phyloP scores from a whole-genome alignment of 2,113 vertebrate genomes.

The Castor canadensis region DNA sequence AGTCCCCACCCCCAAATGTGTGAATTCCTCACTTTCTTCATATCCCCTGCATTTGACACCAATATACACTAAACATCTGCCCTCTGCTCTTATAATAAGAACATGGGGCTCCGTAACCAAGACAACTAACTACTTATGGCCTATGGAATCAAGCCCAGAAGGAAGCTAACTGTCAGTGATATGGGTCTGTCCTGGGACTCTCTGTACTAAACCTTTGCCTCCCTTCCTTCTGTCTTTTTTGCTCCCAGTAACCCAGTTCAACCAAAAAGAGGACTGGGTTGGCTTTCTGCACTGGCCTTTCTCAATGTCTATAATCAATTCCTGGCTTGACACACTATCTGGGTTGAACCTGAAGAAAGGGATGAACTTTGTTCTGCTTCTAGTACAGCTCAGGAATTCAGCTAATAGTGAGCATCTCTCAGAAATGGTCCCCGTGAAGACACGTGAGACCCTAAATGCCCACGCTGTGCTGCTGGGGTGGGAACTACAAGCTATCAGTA shows the following conservation, averaged over 20 bases:
- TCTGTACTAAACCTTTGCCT: constrained; percentile 3
- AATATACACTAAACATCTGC: constrained; percentile 46
- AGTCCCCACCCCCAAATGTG: not conserved
- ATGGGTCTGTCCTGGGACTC: constrained; percentile 24
- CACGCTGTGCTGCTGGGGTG: not conserved
- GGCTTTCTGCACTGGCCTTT: constrained; percentile 35
- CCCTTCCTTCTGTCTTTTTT: not conserved
- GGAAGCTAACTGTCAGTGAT: not conserved
- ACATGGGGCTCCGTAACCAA: constrained; percentile 42
- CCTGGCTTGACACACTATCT: constrained; percentile 40
- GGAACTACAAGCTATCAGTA: not conserved
- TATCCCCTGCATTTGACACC: not conserved
- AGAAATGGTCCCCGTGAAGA: not conserved
- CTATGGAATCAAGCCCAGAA: constrained; percentile 18
- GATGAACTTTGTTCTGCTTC: constrained; percentile 34
- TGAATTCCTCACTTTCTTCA: not conserved
- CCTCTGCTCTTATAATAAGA: constrained; percentile 57
- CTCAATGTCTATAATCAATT: constrained; percentile 49
- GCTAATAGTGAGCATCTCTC: not conserved
- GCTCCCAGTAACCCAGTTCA: not conserved
- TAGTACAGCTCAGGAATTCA: not conserved
- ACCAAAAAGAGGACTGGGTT: not conserved
- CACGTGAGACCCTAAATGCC: accelerated
- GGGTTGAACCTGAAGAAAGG: constrained; percentile 30
- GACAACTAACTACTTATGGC: constrained; percentile 55